Conservation (phyloP, 2,113 vertebrate species). For the Fregata magnificens region DNA sequence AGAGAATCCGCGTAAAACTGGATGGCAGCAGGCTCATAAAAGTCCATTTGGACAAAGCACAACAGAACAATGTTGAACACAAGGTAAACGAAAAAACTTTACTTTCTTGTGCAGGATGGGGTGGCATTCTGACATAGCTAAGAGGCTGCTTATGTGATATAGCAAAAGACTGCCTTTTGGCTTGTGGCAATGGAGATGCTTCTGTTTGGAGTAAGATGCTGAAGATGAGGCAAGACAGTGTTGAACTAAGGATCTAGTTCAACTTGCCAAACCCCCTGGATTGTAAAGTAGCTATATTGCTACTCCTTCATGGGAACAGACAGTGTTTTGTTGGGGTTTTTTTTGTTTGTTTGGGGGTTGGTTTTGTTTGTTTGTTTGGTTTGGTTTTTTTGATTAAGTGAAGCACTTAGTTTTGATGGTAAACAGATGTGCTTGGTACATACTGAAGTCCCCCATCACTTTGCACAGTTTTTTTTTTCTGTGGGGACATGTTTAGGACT, state of each 20-base stretch:
- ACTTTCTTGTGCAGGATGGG: background rate
- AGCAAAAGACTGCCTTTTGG: background rate
- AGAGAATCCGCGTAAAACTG: conserved; percentile 94
- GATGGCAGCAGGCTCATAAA: conserved; percentile 98
- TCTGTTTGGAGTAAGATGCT: background rate
- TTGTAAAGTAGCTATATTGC: background rate
- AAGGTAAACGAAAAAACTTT: conserved; percentile 77
- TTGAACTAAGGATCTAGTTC: background rate
- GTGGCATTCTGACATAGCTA: background rate
- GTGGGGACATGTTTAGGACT: background rate
- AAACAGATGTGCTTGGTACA: background rate
- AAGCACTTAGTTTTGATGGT: background rate
- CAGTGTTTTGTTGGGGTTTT: background rate
- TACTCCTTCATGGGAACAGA: background rate
- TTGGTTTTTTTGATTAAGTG: background rate
- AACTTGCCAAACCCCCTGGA: background rate
- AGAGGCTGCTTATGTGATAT: background rate
- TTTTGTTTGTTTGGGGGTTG: background rate
- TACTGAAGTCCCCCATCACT: background rate
- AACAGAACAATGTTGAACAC: conserved; percentile 99
- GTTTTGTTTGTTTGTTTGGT: background rate
- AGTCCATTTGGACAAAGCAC: conserved; percentile 97
- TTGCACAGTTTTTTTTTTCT: rapidly evolving
- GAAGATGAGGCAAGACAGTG: background rate
- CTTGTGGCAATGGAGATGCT: background rate